Base-by-base conservation (phyloP, 2,888 invertebrate species). In the Aphidius colemani region DNA sequence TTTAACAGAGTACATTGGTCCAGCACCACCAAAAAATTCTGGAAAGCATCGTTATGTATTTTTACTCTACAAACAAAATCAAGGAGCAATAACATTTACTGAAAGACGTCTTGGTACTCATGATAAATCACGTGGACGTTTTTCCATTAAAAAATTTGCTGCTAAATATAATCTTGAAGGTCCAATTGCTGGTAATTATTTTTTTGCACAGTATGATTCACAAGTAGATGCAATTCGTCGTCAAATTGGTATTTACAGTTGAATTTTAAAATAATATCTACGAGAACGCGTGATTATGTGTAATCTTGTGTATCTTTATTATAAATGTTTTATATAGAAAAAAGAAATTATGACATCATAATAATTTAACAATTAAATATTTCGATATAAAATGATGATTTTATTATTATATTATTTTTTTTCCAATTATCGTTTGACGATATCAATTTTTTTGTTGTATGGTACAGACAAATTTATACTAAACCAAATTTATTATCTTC, bases 161-260 rank as follows among this genome's bases (percentile, higher is more conserved):
- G 81, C 85, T 59, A 85, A 88, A 67, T 88, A 84, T 72, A 84
- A 86, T 70, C 77, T 89, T 64, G 88, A 88, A 7, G 78, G 83
- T 4, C 87, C 88, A 0, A 78, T 88, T 40, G 88, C 88, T 71
- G 89, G 88, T 13, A 89, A 88, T 72, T 89, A 86, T 75, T 87
- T 85, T 77, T 77, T 83, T 51, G 88, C 87, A 4, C 81, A 88
- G 77, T 88, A 85, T 75, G 88, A 89, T 71, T 85, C 87, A 67
- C 88, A 87, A 72, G 88, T 89, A 8, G 83, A 84, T n/a, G 75
- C 69, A 45, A 72, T 84, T 53, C 79, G 83, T 48, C 82, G 82
- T 62, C 82, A 84, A 69, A 66, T 83, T 44, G 78, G 74, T 50
- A 67, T 74, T 41, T 73, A 30, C 30, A 30, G 30, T 30, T 30